Evolutionary conservation across 2,797 vertebrate species (phyloP), one percentile per base, ranked within the genome.

Genomic region (Avahi laniger): DNA sequence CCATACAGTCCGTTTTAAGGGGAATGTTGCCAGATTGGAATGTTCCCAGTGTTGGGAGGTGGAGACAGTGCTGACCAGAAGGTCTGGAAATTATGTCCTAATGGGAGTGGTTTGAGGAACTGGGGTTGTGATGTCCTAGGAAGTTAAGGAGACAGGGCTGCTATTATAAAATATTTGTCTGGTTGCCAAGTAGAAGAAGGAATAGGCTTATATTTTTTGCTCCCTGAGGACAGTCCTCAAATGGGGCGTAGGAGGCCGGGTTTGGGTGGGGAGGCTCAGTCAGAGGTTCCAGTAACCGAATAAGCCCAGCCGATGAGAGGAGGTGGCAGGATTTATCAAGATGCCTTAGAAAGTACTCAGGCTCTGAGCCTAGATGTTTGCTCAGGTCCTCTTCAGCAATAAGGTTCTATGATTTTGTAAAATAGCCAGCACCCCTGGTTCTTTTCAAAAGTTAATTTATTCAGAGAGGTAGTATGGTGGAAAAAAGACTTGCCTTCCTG

Each of bases 101-200:
- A 33, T 61, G 59, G 92, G 52, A 80, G 38, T 75, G 50, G 33
- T 59, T 69, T 81, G 73, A 88, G 65, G 83, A 87, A 22, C 46
- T 3, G 28, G 82, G 83, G 28, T 88, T 76, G 22, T 61, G 65
- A 70, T 81, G 57, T 82, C 69, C 4, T n/a, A 12, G 41, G 96
- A 93, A 69, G 83, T 83, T 41, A 59, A 63, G 67, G 81, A 88
- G 73, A 43, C 72, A 59, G 89, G 59, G 65, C 67, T 38, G 67
- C 79, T 70, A 10, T 63, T 78, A 52, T 48, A 54, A 72, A 87
- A 48, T n/a, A 43, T 70, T 46, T 57, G 26, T 75, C 41, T 63
- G 30, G 43, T 54, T 93, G 73, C 93, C 88, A 91, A 65, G 73
- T 35, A 70, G 69, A 35, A 28, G 79, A 94, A 41, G 61, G 92